A percentile compares a stretch with the other conserved stretches of the same genome.
phyloP scores from a whole-genome alignment of 2,113 vertebrate species.

The Excalfactoria chinensis region DNA sequence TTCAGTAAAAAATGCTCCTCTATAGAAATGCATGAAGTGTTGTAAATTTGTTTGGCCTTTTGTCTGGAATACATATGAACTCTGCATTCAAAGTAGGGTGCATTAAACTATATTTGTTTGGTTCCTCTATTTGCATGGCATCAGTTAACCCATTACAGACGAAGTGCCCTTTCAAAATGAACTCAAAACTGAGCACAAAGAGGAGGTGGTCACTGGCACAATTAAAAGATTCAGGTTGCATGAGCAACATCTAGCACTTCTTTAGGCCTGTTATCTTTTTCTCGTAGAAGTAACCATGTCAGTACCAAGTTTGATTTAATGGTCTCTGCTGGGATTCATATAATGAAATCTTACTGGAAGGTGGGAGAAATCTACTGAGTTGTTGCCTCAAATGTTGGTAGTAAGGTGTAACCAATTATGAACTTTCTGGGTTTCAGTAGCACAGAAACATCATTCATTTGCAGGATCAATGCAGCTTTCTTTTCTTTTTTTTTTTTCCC shows the following conservation, averaged over 20 bases:
- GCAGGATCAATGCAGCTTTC: not conserved
- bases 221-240: slow-evolving; percentile 62
- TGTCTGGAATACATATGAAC: slow-evolving; percentile 83
- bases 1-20: slow-evolving; percentile 84
- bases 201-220: slow-evolving; percentile 28
- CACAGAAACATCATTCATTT: not conserved
- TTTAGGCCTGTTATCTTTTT: slow-evolving; percentile 43
- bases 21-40: slow-evolving; percentile 88
- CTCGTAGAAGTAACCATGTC: slow-evolving; percentile 45
- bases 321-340: slow-evolving; percentile 38
- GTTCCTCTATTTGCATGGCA: slow-evolving; percentile 66
- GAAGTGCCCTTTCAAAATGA: slow-evolving; percentile 48
- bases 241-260: slow-evolving; percentile 12
- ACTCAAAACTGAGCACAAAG: slow-evolving; percentile 35
- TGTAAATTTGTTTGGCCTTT: slow-evolving; percentile 95
- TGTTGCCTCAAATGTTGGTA: not conserved
- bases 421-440: slow-evolving; percentile 16
- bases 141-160: slow-evolving; percentile 75
- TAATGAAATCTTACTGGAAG: slow-evolving; percentile 65
- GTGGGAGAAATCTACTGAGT: slow-evolving; percentile 31
- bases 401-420: slow-evolving; percentile 38
- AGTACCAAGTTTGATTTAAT: slow-evolving; percentile 48
- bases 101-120: slow-evolving; percentile 73
- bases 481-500: slow-evolving; percentile 1
- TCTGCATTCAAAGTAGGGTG: slow-evolving; percentile 75